Percentiles rank a stretch among this genome's conserved stretches.
Conservation (phyloP, 1,140 invertebrate species). For the Atta texana region DNA sequence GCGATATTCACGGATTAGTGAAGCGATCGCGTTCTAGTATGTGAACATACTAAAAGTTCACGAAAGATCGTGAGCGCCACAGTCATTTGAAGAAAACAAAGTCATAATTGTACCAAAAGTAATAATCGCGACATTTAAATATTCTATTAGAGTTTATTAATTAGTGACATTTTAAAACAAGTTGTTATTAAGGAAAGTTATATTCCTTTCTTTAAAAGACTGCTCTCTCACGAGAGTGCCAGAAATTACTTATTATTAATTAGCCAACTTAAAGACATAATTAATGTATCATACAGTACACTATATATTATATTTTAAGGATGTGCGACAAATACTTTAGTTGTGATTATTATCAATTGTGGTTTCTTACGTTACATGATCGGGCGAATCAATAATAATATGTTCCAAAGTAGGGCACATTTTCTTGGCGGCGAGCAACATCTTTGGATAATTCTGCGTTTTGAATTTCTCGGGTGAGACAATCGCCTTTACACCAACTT, state of each 20-base stretch:
- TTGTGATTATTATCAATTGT: no score
- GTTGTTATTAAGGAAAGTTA: background rate
- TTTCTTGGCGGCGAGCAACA: constrained; percentile 85
- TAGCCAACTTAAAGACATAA: background rate
- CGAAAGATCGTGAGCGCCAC: constrained; percentile 5
- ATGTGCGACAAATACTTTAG: background rate
- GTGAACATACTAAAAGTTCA: constrained; percentile 55
- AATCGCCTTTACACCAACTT: constrained; percentile 91
- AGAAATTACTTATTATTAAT: background rate
- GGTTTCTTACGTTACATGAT: constrained; percentile 86
- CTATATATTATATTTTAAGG: background rate
- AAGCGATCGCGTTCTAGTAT: background rate
- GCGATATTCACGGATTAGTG: constrained; percentile 79
- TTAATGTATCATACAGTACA: background rate
- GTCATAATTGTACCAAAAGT: background rate
- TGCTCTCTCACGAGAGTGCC: background rate
- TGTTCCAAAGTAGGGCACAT: constrained; percentile 85
- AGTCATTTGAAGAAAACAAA: background rate
- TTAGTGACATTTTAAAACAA: background rate
- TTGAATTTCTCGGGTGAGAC: constrained; percentile 90
- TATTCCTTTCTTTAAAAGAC: background rate
- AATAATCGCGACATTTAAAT: background rate
- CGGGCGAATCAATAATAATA: constrained; percentile 86
- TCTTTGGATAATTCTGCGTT: constrained; percentile 91
- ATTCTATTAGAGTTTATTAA: background rate